These are phyloP conservation scores for Taphrorychus bicolor DNA, from an alignment of 2,888 invertebrate species.

Conservation along the genomic window DNA sequence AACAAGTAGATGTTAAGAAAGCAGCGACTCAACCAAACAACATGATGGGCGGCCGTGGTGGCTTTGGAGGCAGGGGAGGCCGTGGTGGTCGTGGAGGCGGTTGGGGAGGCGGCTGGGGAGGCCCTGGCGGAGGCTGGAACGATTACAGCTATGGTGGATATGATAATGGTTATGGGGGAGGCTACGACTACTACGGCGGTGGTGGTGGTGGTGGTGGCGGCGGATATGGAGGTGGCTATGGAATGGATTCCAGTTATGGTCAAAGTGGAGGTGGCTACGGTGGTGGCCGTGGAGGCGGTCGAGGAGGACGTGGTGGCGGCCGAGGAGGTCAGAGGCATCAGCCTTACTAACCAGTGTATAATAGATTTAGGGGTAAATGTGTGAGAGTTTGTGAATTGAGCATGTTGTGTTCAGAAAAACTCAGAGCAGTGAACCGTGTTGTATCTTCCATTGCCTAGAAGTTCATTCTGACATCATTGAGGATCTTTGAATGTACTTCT, in stretches of 20 bases:
- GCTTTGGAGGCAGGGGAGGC: conserved; percentile 27
- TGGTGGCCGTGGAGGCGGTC: conserved; percentile 26
- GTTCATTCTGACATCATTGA: conserved; percentile 12
- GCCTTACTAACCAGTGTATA: conserved; percentile 36
- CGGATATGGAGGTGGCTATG: conserved; percentile 21
- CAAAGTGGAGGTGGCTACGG: conserved; percentile 19
- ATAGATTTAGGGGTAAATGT: conserved; percentile 36
- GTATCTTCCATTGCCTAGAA: conserved; percentile 34
- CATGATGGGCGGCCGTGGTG: conserved; percentile 34
- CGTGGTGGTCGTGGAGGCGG: conserved; percentile 21
- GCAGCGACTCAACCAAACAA: conserved; percentile 41
- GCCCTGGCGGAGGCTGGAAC: conserved; percentile 11
- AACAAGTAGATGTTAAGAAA: conserved; percentile 42
- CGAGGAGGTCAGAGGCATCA: conserved; percentile 41
- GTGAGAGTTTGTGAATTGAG: conserved; percentile 36
- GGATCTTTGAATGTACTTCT: conserved; percentile 28
- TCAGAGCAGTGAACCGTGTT: conserved; percentile 16
- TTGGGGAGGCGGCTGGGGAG: conserved; percentile 23
- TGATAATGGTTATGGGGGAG: conserved; percentile 37
- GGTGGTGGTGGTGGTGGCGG: conserved; percentile 35
- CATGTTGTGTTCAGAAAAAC: conserved; percentile 31
- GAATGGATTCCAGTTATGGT: conserved; percentile 24
- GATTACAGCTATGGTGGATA: conserved; percentile 33
- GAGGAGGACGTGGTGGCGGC: conserved; percentile 35
- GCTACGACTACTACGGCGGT: conserved; percentile 32